Conservation (phyloP, 2,113 vertebrate genomes). For the Australoheros scitulus region DNA sequence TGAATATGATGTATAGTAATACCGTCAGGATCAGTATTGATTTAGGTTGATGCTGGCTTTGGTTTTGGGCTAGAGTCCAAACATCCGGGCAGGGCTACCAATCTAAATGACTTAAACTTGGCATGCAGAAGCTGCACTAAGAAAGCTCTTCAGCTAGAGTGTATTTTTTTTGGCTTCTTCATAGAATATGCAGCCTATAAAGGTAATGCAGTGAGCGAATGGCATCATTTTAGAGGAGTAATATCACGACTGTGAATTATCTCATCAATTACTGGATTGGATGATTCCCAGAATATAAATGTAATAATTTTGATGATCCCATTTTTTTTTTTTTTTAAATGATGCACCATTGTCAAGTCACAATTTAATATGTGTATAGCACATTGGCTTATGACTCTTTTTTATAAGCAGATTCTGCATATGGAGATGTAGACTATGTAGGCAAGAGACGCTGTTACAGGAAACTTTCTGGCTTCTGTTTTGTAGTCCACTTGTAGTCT, state of each 20-base stretch:
- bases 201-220: neutral
- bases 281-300: neutral
- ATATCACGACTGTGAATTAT: neutral
- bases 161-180: conserved; percentile 15
- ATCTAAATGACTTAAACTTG: conserved; percentile 64
- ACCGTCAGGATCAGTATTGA: conserved; percentile 48
- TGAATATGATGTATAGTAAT: conserved; percentile 63
- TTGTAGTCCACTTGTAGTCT: neutral
- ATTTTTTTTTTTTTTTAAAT: neutral
- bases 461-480: neutral
- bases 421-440: neutral
- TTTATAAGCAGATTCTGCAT: neutral
- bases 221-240: neutral
- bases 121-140: conserved; percentile 23
- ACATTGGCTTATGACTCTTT: neutral
- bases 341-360: neutral
- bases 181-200: conserved; percentile 14
- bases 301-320: neutral
- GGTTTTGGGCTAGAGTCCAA: conserved; percentile 55
- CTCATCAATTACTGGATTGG: neutral
- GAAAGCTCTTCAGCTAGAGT: conserved; percentile 21
- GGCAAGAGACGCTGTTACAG: neutral
- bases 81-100: conserved; percentile 33
- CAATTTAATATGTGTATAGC: neutral
- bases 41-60: conserved; percentile 42